Conservation (phyloP, 2,113 vertebrate species). For the Pristiophorus japonicus region DNA sequence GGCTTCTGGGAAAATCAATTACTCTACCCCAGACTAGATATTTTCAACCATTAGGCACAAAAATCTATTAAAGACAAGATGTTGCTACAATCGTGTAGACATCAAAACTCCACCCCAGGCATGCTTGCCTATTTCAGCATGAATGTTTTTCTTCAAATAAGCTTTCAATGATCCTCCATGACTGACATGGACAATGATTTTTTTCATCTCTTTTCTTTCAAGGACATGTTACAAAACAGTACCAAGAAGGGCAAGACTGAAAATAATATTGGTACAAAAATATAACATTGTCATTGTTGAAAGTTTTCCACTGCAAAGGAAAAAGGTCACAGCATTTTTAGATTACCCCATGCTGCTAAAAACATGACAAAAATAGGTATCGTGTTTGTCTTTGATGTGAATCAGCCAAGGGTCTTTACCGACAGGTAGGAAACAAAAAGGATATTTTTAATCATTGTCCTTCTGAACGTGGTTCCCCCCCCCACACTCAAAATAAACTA, state of each 20-base stretch:
- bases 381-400: constrained; percentile 48
- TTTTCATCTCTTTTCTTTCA: constrained; percentile 43
- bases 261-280: constrained; percentile 58
- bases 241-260: constrained; percentile 46
- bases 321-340: constrained; percentile 57
- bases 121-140: not conserved
- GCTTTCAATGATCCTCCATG: not conserved
- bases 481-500: not conserved
- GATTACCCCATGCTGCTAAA: constrained; percentile 49
- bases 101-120: not conserved
- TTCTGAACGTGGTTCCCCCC: not conserved
- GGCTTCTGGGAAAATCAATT: not conserved
- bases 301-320: constrained; percentile 52
- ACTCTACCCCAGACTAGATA: not conserved
- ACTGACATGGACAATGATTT: constrained; percentile 35
- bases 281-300: constrained; percentile 46
- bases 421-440: constrained; percentile 43
- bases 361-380: constrained; percentile 49
- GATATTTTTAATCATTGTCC: constrained; percentile 35
- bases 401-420: constrained; percentile 41
- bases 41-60: not conserved
- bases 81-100: not conserved
- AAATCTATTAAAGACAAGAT: not conserved
- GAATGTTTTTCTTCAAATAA: not conserved
- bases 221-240: constrained; percentile 44